Percentiles rank a stretch among this genome's conserved stretches.
Evolutionary conservation across 2,888 invertebrate genomes (phyloP).

Genomic region (Epiblema foenella): DNA sequence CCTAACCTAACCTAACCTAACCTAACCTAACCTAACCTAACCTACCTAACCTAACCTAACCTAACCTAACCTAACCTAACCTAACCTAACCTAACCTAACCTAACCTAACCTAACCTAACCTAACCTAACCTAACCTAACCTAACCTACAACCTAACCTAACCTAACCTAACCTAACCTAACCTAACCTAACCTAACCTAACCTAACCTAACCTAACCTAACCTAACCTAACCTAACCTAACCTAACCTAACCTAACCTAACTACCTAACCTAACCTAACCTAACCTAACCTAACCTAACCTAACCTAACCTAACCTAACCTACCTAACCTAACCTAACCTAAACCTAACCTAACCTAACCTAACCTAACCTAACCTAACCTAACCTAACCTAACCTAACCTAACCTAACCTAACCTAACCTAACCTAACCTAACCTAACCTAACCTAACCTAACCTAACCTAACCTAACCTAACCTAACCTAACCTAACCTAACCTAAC

Average conservation of each 20-base stretch:
- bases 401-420: constrained; percentile 31
- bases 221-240: constrained; percentile 20
- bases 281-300: constrained; percentile 21
- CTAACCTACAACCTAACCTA: constrained; percentile 20
- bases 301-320: constrained; percentile 21
- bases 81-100: constrained; percentile 4
- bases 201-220: constrained; percentile 17
- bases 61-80: constrained; percentile 4
- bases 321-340: constrained; percentile 10
- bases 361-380: constrained; percentile 45
- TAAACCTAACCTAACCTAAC: constrained; percentile 43
- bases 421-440: constrained; percentile 40
- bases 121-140: constrained; percentile 16
- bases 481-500: constrained; percentile 45
- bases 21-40: constrained; percentile 4
- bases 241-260: too few species aligned
- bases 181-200: constrained; percentile 21
- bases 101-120: constrained; percentile 4
- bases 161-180: constrained; percentile 21
- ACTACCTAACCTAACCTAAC: constrained; percentile 19
- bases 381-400: constrained; percentile 45
- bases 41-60: neutral
- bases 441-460: constrained; percentile 43
- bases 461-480: constrained; percentile 44
- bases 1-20: constrained; percentile 4